Base-by-base conservation (phyloP, 1,140 invertebrate species). In the Ganaspis sp. region DNA sequence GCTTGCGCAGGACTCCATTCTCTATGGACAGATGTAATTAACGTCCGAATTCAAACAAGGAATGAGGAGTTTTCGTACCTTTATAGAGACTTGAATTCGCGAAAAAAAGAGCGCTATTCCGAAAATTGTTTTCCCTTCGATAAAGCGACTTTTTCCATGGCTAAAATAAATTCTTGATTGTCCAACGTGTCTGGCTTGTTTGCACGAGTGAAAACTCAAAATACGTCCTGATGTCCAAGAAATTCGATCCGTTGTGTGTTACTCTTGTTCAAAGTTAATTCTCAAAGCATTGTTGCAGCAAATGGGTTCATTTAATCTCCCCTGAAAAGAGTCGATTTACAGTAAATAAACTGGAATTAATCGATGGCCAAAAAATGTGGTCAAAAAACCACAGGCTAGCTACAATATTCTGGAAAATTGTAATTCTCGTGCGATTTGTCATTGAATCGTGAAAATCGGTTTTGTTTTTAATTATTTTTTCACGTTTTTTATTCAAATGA, bases 21-120 rank as follows among this genome's bases (percentile, higher is more conserved):
- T 80, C 83, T 77, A 80, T 86, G 80, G 72, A 76, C 79, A 79
- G 84, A 85, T 83, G 80, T 85, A 87, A 88, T 87, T 88, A 88
- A 86, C 81, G 81, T 82, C 78, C 82, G 77, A 82, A 78, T 80
- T 78, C 78, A 81, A 84, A 84, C 83, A 81, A 83, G 77, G 75
- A 78, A 81, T 80, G 80, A 84, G 79, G 77, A 40, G 75, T 77
- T 75, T 69, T 73, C 75, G 71, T 64, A 64, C 23, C 11, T 29
- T 64, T 11, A 58, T 9, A 64, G 26, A 64, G 58, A 64, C 58
- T 64, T 21, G 23, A 64, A 64, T 64, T 64, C 12, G 58, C 12
- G 11, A 26, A 64, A 64, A 64, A 64, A 64, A 64, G n/a, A 26
- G n/a, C 45, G 54, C 29, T n/a, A 34, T 64, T 29, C 26, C 9